Conservation (phyloP, 2,888 invertebrate genomes). For the Aricia artaxerxes region DNA sequence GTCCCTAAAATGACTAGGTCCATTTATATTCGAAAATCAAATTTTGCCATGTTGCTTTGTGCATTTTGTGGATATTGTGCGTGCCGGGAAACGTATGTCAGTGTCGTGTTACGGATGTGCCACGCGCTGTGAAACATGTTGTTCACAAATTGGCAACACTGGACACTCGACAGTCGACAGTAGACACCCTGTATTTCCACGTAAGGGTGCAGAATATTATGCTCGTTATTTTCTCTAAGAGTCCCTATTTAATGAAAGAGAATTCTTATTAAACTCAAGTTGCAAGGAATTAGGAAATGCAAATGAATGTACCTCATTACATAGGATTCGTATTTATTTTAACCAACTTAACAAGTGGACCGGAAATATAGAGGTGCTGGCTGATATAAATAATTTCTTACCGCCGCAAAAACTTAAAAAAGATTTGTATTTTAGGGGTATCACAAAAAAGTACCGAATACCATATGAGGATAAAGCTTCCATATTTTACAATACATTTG, state of each 20-base stretch:
- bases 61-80: neutral
- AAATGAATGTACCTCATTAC: no score
- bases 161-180: neutral
- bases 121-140: neutral
- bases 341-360: neutral
- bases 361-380: no score
- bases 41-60: neutral
- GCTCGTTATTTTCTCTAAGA: neutral
- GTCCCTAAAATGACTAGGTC: neutral
- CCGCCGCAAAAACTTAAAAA: no score
- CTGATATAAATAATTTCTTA: no score
- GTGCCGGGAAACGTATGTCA: neutral
- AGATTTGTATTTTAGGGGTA: no score
- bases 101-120: neutral
- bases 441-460: no score
- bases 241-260: no score
- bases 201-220: neutral
- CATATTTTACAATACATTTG: neutral
- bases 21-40: no score
- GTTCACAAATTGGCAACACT: conserved; percentile 5
- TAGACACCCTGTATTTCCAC: neutral
- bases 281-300: no score
- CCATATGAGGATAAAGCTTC: neutral
- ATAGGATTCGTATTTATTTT: neutral
- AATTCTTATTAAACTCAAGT: no score